A percentile compares a stretch with the other conserved stretches of the same genome.
Conservation (phyloP, 1,140 invertebrate genomes). For the Antheraea pernyi region DNA sequence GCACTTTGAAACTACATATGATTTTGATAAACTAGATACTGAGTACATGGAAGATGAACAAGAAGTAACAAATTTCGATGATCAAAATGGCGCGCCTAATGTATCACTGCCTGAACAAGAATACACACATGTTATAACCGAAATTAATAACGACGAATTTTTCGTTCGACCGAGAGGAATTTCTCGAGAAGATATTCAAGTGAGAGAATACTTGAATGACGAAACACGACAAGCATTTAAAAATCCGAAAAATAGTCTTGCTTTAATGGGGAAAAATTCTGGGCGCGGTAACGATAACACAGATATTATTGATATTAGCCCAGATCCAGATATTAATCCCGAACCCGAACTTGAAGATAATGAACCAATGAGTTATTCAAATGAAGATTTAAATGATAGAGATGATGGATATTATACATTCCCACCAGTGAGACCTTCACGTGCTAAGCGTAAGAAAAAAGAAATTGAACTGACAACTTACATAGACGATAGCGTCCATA, state of each 20-base stretch:
- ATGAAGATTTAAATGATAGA: slow-evolving; percentile 67
- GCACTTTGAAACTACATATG: slow-evolving; percentile 58
- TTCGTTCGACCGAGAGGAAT: slow-evolving; percentile 89
- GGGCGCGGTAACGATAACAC: slow-evolving; percentile 53
- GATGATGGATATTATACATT: slow-evolving; percentile 78
- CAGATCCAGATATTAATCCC: slow-evolving; percentile 52
- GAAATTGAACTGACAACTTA: slow-evolving; percentile 60
- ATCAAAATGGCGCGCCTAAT: slow-evolving; percentile 36
- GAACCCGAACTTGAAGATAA: slow-evolving; percentile 66
- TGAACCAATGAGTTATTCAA: slow-evolving; percentile 57
- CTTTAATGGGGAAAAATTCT: slow-evolving; percentile 76
- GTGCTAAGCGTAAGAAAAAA: slow-evolving; percentile 74
- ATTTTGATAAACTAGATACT: slow-evolving; percentile 62
- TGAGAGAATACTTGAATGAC: slow-evolving; percentile 86
- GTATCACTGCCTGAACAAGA: slow-evolving; percentile 65
- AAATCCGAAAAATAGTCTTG: slow-evolving; percentile 82
- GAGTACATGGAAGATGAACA: slow-evolving; percentile 52
- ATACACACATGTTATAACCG: slow-evolving; percentile 84
- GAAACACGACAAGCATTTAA: slow-evolving; percentile 90
- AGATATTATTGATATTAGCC: slow-evolving; percentile 41
- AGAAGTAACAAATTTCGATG: slow-evolving; percentile 10
- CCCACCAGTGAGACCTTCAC: slow-evolving; percentile 72
- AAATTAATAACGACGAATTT: slow-evolving; percentile 93
- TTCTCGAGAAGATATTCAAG: slow-evolving; percentile 89
- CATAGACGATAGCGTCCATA: slow-evolving; percentile 65